Conservation (phyloP, 2,888 invertebrate genomes). For the Coenonympha glycerion region DNA sequence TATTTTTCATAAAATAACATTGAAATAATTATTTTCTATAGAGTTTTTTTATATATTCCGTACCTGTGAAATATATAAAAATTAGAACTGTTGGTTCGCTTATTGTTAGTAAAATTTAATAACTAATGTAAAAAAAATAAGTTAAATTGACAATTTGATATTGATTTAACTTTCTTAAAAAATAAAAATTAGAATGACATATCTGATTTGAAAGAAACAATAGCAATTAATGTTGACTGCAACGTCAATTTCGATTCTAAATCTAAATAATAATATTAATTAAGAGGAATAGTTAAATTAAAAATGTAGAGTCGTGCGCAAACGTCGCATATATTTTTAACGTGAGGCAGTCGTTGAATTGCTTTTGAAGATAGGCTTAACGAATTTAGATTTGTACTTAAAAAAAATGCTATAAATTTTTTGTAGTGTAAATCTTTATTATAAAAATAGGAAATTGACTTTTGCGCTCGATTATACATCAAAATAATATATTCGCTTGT, state of each 20-base stretch:
- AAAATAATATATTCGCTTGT: slow-evolving; percentile 27
- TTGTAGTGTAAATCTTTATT: slow-evolving; percentile 22
- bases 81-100: no score
- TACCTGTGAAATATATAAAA: background rate
- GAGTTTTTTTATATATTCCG: background rate
- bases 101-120: background rate
- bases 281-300: slow-evolving; percentile 37
- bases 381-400: slow-evolving; percentile 38
- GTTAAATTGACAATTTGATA: background rate
- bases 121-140: background rate
- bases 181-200: slow-evolving; percentile 26
- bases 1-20: background rate
- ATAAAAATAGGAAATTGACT: slow-evolving; percentile 30
- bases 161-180: background rate
- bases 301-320: slow-evolving; percentile 54
- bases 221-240: slow-evolving; percentile 14
- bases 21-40: no score
- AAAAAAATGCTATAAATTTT: slow-evolving; percentile 28
- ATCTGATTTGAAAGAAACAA: slow-evolving; percentile 15
- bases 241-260: slow-evolving; percentile 44
- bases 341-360: slow-evolving; percentile 41
- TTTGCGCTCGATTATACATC: slow-evolving; percentile 51
- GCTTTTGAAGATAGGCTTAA: slow-evolving; percentile 48
- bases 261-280: slow-evolving; percentile 35
- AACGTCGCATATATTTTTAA: slow-evolving; percentile 48